These are phyloP conservation scores for Strix uralensis DNA, from an alignment of 2,113 vertebrate genomes.

Conservation along the genomic window DNA sequence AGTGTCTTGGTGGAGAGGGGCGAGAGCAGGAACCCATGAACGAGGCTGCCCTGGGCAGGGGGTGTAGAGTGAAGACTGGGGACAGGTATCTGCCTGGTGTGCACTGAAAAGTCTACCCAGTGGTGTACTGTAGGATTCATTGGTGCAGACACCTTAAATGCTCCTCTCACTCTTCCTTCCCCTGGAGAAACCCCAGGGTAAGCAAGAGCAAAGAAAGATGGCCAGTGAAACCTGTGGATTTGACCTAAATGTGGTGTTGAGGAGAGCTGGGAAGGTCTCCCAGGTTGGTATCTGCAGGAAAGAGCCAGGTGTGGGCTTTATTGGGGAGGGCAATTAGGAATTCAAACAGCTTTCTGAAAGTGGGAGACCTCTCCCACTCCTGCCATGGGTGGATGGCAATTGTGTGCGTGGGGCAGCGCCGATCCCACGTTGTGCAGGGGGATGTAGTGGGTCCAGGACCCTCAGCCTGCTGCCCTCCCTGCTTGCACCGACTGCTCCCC, in stretches of 20 bases:
- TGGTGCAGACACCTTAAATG: not conserved
- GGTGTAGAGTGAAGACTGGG: not conserved
- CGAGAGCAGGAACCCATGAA: not conserved
- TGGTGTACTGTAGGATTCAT: not conserved
- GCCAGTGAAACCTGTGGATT: not conserved
- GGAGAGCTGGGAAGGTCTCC: not conserved
- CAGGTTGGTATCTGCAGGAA: not conserved
- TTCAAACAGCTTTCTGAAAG: not conserved
- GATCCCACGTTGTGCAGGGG: rapidly evolving
- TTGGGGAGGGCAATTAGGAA: rapidly evolving
- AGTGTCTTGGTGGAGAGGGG: not conserved
- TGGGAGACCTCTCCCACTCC: not conserved
- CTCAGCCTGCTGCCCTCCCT: not conserved
- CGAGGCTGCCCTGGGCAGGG: not conserved
- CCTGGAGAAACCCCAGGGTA: not conserved
- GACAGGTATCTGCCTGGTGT: not conserved
- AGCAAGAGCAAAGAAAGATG: not conserved
- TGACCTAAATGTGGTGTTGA: not conserved
- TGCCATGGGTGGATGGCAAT: rapidly evolving
- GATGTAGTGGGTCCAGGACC: not conserved
- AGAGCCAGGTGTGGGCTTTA: not conserved
- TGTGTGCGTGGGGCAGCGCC: rapidly evolving
- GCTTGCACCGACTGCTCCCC: not conserved
- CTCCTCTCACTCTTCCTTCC: not conserved
- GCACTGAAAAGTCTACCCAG: not conserved